These are phyloP conservation scores for Mastomys coucha DNA, from an alignment of 2,113 vertebrate genomes.

Conservation along the genomic window DNA sequence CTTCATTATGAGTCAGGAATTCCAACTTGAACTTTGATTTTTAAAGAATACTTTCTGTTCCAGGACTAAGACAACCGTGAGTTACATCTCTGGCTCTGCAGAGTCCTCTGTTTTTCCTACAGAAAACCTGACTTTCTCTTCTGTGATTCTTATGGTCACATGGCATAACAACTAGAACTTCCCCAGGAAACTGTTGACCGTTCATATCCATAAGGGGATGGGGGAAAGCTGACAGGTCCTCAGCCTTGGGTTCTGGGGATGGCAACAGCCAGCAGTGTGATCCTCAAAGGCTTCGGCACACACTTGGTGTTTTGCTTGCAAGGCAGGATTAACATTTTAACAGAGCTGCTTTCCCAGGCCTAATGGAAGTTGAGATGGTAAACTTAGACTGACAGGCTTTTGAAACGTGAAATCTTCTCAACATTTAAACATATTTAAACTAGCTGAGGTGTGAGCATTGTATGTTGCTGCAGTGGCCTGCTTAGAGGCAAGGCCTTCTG, in stretches of 20 bases:
- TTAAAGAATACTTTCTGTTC: neutral
- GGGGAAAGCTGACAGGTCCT: neutral
- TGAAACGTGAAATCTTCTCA: neutral
- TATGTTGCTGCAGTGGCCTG: neutral
- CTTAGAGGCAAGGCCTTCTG: neutral
- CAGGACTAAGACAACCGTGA: neutral
- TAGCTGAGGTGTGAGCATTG: neutral
- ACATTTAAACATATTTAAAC: neutral
- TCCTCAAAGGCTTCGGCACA: neutral
- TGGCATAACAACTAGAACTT: neutral
- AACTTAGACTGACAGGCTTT: neutral
- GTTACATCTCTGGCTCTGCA: neutral
- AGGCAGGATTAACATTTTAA: neutral
- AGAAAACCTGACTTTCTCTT: neutral
- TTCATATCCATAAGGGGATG: neutral
- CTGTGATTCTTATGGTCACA: neutral
- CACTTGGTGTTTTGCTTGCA: neutral
- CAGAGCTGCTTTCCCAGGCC: neutral
- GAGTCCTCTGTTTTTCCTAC: neutral
- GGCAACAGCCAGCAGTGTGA: too few relatives aligned
- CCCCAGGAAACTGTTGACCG: neutral
- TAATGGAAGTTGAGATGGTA: neutral
- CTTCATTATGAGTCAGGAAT: neutral
- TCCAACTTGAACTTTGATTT: constrained; percentile 36
- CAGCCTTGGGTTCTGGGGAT: too few relatives aligned